These are phyloP conservation scores for Betta splendens DNA, from an alignment of 2,797 vertebrate genomes.

Conservation along the genomic window DNA sequence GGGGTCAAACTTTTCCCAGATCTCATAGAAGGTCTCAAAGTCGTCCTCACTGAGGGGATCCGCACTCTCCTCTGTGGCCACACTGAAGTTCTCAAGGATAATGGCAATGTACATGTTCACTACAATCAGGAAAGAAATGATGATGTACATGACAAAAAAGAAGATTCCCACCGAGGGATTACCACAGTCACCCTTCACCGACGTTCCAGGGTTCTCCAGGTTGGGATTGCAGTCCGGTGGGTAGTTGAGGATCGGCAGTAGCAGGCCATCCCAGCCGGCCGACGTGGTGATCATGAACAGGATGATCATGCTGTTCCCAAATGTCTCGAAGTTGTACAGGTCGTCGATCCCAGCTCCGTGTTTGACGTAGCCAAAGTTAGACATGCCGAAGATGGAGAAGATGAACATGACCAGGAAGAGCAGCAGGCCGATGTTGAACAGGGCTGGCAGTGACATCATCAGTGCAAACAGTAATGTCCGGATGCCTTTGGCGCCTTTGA, in stretches of 20 bases:
- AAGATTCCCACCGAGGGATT: constrained; percentile 99
- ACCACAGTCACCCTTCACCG: constrained; percentile 94
- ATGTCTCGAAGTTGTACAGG: constrained; percentile 99
- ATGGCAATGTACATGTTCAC: constrained; percentile 99
- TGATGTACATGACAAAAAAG: constrained; percentile 99
- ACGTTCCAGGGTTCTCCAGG: constrained; percentile 94
- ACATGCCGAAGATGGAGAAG: constrained; percentile 99
- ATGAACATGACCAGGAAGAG: constrained; percentile 99
- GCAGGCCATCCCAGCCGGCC: constrained; percentile 95
- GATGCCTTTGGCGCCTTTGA: constrained; percentile 98
- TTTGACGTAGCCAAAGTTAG: constrained; percentile 98
- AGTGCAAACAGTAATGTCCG: constrained; percentile 98
- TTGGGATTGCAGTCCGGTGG: constrained; percentile 91
- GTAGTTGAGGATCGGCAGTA: constrained; percentile 97
- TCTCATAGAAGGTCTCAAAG: constrained; percentile 99
- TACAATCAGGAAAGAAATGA: constrained; percentile 99
- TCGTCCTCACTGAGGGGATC: constrained; percentile 98
- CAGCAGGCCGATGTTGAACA: constrained; percentile 98
- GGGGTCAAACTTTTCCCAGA: constrained; percentile 99
- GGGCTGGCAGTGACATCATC: constrained; percentile 99
- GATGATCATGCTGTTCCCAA: constrained; percentile 99
- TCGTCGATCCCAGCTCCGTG: constrained; percentile 96
- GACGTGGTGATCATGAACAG: constrained; percentile 99
- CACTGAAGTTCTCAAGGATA: constrained; percentile 99
- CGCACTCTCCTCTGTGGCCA: constrained; percentile 97